Evolutionary conservation across 2,888 invertebrate genomes (phyloP).

Genomic region (Drosophila mulleri): DNA sequence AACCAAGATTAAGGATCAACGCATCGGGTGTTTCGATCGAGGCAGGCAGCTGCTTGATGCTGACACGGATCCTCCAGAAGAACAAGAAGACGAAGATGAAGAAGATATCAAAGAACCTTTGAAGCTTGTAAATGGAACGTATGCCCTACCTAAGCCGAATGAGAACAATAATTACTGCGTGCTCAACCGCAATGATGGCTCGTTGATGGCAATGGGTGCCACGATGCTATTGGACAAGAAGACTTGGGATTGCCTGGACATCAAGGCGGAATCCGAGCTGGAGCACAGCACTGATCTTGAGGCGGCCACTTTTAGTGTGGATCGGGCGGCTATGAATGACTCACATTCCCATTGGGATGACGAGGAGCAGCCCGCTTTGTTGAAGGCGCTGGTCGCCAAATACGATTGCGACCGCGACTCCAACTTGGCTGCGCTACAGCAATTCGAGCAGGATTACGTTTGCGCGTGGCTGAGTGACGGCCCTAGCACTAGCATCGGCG

Average conservation of each 20-base stretch:
- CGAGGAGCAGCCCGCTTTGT: not conserved
- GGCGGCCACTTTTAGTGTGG: conserved; percentile 30
- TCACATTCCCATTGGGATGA: not conserved
- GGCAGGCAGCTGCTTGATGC: conserved; percentile 30
- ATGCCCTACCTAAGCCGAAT: not conserved
- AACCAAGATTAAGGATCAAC: conserved; percentile 42
- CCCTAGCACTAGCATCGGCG: not conserved
- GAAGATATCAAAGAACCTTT: not conserved
- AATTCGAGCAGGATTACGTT: conserved; percentile 36
- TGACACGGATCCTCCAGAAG: not conserved
- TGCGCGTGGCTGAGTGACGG: conserved; percentile 19
- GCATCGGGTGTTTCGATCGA: conserved; percentile 47
- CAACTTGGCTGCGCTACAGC: conserved; percentile 11
- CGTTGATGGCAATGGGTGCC: conserved; percentile 12
- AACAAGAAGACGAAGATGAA: not conserved
- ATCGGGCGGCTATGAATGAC: not conserved
- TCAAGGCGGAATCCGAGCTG: not conserved
- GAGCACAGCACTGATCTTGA: not conserved
- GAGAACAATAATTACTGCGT: conserved; percentile 52
- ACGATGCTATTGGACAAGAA: conserved; percentile 13
- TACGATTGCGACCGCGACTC: not conserved
- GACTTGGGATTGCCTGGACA: not conserved
- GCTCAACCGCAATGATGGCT: conserved; percentile 30
- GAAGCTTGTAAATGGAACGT: conserved; percentile 15
- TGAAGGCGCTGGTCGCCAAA: conserved; percentile 38